Evolutionary conservation across 2,888 invertebrate genomes (phyloP).

Genomic region (Cephus nigrinus): DNA sequence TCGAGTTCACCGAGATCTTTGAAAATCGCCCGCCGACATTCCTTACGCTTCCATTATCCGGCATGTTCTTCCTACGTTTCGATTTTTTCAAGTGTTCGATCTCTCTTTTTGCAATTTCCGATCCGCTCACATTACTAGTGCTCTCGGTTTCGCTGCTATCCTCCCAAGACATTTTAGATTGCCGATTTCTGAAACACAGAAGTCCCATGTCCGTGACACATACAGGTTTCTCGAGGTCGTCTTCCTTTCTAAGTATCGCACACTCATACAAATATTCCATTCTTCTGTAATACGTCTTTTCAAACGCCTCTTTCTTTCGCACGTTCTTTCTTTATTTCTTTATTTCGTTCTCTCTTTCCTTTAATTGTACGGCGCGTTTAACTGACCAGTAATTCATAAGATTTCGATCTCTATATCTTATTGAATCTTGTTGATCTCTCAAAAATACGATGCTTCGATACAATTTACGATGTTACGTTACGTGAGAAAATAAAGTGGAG

Average conservation of each 20-base stretch:
- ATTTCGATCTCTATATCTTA: background rate
- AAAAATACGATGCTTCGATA: too few relatives aligned
- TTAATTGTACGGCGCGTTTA: constrained; percentile 11
- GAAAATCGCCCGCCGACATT: background rate
- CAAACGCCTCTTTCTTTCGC: constrained; percentile 10
- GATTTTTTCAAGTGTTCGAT: background rate
- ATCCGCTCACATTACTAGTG: background rate
- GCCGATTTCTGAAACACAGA: constrained; percentile 52
- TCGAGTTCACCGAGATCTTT: background rate
- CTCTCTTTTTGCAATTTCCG: constrained; percentile 7
- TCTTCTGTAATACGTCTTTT: constrained; percentile 15
- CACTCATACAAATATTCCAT: constrained; percentile 13
- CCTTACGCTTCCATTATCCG: background rate
- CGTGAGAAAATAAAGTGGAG: too few relatives aligned
- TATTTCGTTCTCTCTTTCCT: constrained; percentile 15
- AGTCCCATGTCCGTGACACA: constrained; percentile 44
- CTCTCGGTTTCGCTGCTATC: background rate
- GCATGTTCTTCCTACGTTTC: background rate
- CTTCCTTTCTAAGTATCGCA: constrained; percentile 17
- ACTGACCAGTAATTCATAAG: background rate
- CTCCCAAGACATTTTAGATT: constrained; percentile 14
- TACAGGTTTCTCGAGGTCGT: constrained; percentile 15
- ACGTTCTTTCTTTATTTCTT: constrained; percentile 4
- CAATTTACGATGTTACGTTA: too few relatives aligned
- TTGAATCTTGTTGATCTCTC: background rate